Evolutionary conservation across 2,797 vertebrate genomes (phyloP).

Genomic region (Pseudomugil gertrudae): DNA sequence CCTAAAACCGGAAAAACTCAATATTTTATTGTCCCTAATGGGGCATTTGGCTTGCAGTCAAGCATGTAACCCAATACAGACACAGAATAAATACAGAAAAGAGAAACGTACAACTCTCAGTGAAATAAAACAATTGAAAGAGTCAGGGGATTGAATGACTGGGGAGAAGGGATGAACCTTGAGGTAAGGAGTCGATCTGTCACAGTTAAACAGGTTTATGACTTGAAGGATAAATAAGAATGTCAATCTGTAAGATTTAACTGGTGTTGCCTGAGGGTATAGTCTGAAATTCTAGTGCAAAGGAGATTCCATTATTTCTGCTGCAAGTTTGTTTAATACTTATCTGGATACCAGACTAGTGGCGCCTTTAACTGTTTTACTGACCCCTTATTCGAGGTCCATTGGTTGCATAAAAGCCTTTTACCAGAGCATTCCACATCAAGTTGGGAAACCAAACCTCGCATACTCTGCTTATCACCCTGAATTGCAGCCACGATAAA

Average conservation of each 20-base stretch:
- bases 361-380: slow-evolving; percentile 19
- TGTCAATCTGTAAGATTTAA: slow-evolving; percentile 49
- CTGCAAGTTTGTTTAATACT: slow-evolving; percentile 30
- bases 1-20: slow-evolving; percentile 51
- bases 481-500: slow-evolving; percentile 29
- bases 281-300: slow-evolving; percentile 26
- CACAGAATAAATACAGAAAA: slow-evolving; percentile 60
- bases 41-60: slow-evolving; percentile 67
- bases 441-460: slow-evolving; percentile 30
- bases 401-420: slow-evolving; percentile 23
- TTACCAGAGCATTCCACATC: slow-evolving; percentile 24
- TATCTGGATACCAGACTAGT: slow-evolving; percentile 26
- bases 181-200: slow-evolving; percentile 51
- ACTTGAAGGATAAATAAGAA: slow-evolving; percentile 48
- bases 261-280: slow-evolving; percentile 36
- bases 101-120: slow-evolving; percentile 42
- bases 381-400: slow-evolving; percentile 47
- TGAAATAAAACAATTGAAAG: slow-evolving; percentile 47
- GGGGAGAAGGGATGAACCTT: slow-evolving; percentile 24
- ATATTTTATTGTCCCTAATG: slow-evolving; percentile 70
- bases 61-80: slow-evolving; percentile 59
- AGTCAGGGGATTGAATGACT: slow-evolving; percentile 36
- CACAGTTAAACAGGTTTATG: slow-evolving; percentile 55
- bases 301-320: slow-evolving; percentile 9
- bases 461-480: slow-evolving; percentile 25